Conservation (phyloP, 1,140 invertebrate species). For the Euwallacea similis region DNA sequence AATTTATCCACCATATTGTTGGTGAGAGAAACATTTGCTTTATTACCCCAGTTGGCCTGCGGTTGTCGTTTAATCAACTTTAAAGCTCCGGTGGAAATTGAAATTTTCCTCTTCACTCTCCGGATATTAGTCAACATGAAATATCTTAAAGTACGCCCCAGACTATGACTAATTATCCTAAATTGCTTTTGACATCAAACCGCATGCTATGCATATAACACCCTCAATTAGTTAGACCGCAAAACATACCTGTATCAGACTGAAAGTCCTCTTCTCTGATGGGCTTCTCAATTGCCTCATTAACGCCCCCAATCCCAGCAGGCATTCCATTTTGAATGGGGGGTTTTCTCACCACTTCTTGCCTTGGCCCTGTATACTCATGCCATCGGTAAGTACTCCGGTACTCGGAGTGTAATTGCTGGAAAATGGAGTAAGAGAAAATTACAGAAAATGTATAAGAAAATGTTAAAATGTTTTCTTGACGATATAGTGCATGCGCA, state of each 20-base stretch:
- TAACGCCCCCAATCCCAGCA: slow-evolving; percentile 55
- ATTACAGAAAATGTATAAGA: slow-evolving; percentile 8
- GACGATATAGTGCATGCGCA: no score
- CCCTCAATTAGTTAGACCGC: no score
- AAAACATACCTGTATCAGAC: slow-evolving; percentile 38
- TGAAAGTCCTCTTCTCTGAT: slow-evolving; percentile 40
- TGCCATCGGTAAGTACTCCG: slow-evolving; percentile 91
- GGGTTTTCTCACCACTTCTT: slow-evolving; percentile 63
- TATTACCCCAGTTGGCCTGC: slow-evolving; percentile 7
- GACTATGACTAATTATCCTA: no score
- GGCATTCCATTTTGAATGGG: slow-evolving; percentile 63
- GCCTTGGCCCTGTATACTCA: slow-evolving; percentile 75
- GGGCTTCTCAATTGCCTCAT: slow-evolving; percentile 16
- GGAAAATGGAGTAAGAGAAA: background rate
- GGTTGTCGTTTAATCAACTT: slow-evolving; percentile 10
- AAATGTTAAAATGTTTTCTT: slow-evolving; percentile 22
- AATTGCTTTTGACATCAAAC: no score
- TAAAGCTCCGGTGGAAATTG: slow-evolving; percentile 7
- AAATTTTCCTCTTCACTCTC: background rate
- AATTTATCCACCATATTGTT: slow-evolving; percentile 17
- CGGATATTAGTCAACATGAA: background rate
- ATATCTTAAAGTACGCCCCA: no score
- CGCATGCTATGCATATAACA: no score
- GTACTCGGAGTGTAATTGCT: slow-evolving; percentile 85
- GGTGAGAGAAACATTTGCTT: slow-evolving; percentile 5